Base-by-base conservation (phyloP, 2,113 vertebrate species). In the Arvicanthis niloticus region DNA sequence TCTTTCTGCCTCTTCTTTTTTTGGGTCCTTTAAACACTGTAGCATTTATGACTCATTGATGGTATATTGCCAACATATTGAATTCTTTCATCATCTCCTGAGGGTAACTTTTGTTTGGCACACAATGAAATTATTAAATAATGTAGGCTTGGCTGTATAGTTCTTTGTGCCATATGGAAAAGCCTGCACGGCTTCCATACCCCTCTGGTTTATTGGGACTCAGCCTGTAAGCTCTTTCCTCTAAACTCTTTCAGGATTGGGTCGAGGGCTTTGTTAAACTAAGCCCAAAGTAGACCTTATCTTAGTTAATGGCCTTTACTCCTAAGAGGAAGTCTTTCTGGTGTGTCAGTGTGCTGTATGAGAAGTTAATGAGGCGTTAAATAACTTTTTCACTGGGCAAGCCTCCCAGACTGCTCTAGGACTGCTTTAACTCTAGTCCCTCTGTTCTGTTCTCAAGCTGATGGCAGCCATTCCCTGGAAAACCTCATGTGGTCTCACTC, bases 51-150 rank as follows among this genome's bases (percentile, higher is more conserved):
- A 19, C 11, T 65, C 45, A 24, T 75, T 45, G 22, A 62, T 89
- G 45, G 48, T 53, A 42, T 34, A 16, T 51, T 96, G n/a, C 60
- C 24, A 40, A 72, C 40, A 45, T 2, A 70, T n/a, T 76, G 78
- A 62, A 72, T 77, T 96, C 40, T 77, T 45, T 76, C n/a, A 34
- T 72, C 42, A 60, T 68, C 37, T 37, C 76, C 80, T 76, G 70
- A 92, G 89, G 75, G 34, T 31, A 40, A 29, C 42, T 94, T 94
- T 86, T 96, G 13, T 82, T 92, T 67, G 58, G 45, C 48, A 72
- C 45, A 31, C 3, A 62, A 45, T 62, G 60, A 65, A 53, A 17
- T 85, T 65, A 53, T 53, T 78, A 51, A 31, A 26, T 75, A 84
- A 6, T 86, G 72, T 31, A 56, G 22, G 15, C 22, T 81, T 89